phyloP scores from a whole-genome alignment of 2,113 vertebrate genomes.

The Lophotis ruficrista region DNA sequence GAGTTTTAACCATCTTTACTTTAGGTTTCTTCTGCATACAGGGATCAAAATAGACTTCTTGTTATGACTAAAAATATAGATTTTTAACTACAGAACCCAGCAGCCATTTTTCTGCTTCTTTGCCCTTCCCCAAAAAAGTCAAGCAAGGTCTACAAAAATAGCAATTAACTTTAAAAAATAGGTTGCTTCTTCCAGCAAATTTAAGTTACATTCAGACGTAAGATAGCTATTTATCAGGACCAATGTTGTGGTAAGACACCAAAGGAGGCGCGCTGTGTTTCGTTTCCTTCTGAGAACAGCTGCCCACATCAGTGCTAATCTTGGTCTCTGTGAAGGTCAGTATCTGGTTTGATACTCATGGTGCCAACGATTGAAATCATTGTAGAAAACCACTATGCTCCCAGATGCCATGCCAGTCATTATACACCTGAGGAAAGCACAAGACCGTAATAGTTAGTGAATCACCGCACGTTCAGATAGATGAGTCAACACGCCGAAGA shows the following conservation, averaged over 20 bases:
- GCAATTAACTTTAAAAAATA: constrained; percentile 97
- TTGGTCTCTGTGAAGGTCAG: constrained; percentile 70
- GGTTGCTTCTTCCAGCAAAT: constrained; percentile 82
- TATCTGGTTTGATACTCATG: constrained; percentile 97
- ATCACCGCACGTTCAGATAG: accelerated
- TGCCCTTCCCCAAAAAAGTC: constrained; percentile 71
- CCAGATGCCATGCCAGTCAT: constrained; percentile 97
- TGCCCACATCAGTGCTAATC: background rate
- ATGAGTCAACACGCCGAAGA: background rate
- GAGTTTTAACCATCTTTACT: constrained; percentile 66
- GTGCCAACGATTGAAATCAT: constrained; percentile 98
- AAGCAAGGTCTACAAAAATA: constrained; percentile 98
- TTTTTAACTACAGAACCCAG: constrained; percentile 87
- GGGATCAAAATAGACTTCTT: constrained; percentile 95
- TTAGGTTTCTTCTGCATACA: constrained; percentile 71
- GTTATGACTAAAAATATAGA: constrained; percentile 98
- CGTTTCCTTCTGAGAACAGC: background rate
- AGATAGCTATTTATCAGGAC: constrained; percentile 56
- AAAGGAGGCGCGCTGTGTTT: background rate
- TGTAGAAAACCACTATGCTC: constrained; percentile 99
- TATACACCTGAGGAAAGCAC: constrained; percentile 83
- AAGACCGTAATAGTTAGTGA: background rate
- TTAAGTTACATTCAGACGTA: constrained; percentile 88
- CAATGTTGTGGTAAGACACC: background rate
- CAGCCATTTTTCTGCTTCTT: constrained; percentile 78